phyloP scores from a whole-genome alignment of 2,797 vertebrate species.

The Melanotaenia boesemani region DNA sequence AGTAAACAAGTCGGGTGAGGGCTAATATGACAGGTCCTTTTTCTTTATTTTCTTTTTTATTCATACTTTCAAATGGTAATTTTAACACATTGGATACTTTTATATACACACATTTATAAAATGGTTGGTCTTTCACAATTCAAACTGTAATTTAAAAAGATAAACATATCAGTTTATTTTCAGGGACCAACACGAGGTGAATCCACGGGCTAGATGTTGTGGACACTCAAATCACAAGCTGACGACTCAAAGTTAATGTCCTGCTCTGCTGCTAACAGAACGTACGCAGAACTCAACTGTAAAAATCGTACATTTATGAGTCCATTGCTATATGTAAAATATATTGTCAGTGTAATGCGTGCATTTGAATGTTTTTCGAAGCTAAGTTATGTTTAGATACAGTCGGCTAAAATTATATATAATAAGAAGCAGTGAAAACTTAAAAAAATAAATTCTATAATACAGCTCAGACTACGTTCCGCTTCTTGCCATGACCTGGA shows the following conservation, averaged over 20 bases:
- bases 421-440: neutral
- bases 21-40: neutral
- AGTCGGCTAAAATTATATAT: conserved; percentile 22
- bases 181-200: conserved; percentile 8
- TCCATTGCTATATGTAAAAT: neutral
- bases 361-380: neutral
- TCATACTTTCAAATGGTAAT: too few relatives aligned
- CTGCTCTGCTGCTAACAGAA: conserved; percentile 16
- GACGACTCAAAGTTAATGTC: conserved; percentile 6
- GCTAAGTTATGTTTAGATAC: neutral
- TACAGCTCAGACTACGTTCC: neutral
- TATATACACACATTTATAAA: too few relatives aligned
- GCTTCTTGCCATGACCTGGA: conserved; percentile 3
- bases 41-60: too few relatives aligned
- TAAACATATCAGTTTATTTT: neutral
- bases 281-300: neutral
- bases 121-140: too few relatives aligned
- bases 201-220: neutral
- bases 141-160: too few relatives aligned
- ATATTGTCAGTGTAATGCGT: neutral
- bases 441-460: conserved; percentile 18
- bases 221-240: neutral
- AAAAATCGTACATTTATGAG: conserved; percentile 30
- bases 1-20: conserved; percentile 18
- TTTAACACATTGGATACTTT: neutral